Conservation (phyloP, 2,797 vertebrate genomes). For the Coccyzus lansbergi region DNA sequence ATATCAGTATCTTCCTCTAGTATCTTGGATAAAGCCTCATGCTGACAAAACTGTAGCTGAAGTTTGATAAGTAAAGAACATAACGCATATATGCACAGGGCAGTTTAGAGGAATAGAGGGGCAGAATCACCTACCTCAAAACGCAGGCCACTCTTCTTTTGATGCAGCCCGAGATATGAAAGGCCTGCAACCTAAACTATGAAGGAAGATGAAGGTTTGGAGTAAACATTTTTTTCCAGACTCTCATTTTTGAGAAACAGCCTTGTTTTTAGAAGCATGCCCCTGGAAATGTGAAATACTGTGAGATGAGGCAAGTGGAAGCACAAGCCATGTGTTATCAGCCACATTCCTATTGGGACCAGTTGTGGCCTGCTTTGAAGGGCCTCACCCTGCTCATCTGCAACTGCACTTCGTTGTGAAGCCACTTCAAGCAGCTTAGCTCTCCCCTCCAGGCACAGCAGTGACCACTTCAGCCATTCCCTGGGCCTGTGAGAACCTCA, state of each 20-base stretch:
- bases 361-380: background rate
- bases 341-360: too few relatives aligned
- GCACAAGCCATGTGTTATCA: too few relatives aligned
- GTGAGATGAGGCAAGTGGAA: too few relatives aligned
- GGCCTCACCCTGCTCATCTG: accelerated
- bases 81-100: background rate
- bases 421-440: accelerated
- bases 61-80: accelerated
- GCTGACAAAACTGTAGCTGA: background rate
- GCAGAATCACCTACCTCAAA: too few relatives aligned
- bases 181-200: accelerated
- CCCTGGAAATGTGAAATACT: too few relatives aligned
- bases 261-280: accelerated
- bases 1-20: background rate
- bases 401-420: too few relatives aligned
- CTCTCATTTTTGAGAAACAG: background rate
- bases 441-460: accelerated
- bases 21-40: background rate
- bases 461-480: accelerated
- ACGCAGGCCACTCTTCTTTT: too few relatives aligned
- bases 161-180: background rate
- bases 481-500: too few relatives aligned
- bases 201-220: background rate
- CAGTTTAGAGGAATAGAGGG: too few relatives aligned
- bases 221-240: background rate